Conservation (phyloP, 2,888 invertebrate genomes). For the Patella depressa region DNA sequence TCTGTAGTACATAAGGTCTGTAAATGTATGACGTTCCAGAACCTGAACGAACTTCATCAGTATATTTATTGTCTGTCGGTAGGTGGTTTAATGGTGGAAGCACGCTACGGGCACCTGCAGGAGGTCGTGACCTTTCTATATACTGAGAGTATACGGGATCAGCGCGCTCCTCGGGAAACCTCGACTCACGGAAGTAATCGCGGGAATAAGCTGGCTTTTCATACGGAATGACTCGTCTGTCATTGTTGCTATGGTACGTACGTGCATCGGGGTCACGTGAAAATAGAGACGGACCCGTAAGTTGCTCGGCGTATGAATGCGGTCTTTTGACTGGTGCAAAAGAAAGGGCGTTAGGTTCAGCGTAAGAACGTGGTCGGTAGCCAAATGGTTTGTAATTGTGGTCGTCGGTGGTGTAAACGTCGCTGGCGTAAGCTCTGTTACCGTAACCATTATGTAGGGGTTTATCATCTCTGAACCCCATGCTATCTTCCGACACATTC, state of each 20-base stretch:
- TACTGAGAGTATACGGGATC: not conserved
- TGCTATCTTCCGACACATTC: too few species aligned
- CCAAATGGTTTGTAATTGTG: not conserved
- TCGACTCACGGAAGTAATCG: too few species aligned
- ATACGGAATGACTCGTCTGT: not conserved
- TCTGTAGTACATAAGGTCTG: not conserved
- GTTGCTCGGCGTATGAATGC: not conserved
- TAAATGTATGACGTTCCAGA: not conserved
- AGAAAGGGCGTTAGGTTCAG: not conserved
- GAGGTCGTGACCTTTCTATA: not conserved
- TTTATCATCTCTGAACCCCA: not conserved
- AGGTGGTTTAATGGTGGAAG: not conserved
- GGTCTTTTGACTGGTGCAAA: not conserved
- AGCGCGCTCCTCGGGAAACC: not conserved
- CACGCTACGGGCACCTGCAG: not conserved
- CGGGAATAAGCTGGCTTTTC: not conserved
- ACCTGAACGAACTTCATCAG: not conserved
- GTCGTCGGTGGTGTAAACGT: not conserved
- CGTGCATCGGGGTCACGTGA: too few species aligned
- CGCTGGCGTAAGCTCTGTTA: not conserved
- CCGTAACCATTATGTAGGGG: not conserved
- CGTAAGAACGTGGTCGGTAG: constrained; percentile 4
- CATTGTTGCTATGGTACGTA: not conserved
- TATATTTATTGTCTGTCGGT: not conserved
- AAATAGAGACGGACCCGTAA: not conserved